Percentiles rank a stretch among this genome's conserved stretches.
phyloP scores from a whole-genome alignment of 1,140 invertebrate genomes.

The Galleria mellonella region DNA sequence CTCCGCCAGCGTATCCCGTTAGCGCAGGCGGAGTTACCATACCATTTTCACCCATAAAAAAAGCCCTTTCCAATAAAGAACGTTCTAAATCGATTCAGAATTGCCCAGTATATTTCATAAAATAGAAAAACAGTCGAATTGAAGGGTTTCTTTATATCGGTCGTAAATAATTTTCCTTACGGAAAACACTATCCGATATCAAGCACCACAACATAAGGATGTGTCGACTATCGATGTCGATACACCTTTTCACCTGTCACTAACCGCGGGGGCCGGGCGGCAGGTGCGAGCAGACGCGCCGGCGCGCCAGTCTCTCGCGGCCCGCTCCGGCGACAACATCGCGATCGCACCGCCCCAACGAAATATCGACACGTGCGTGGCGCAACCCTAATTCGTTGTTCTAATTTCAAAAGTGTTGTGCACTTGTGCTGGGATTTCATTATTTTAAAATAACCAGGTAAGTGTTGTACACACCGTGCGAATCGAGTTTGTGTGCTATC shows the following conservation, averaged over 20 bases:
- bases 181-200: no score
- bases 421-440: constrained; percentile 35
- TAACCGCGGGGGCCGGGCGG: constrained; percentile 60
- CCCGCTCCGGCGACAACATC: constrained; percentile 51
- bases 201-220: no score
- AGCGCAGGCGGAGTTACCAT: no score
- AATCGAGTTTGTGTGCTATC: no score
- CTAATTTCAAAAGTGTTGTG: constrained; percentile 51
- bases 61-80: no score
- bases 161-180: no score
- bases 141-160: no score
- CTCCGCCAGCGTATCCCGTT: no score
- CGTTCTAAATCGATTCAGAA: no score
- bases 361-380: constrained; percentile 54
- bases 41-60: no score
- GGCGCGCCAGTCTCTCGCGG: constrained; percentile 67
- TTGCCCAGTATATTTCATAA: no score
- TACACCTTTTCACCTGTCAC: constrained; percentile 44
- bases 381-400: constrained; percentile 60
- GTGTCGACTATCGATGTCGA: constrained; percentile 48
- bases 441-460: constrained; percentile 27
- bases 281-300: constrained; percentile 61
- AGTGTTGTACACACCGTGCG: constrained; percentile 13
- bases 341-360: constrained; percentile 20
- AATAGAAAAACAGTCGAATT: no score